phyloP scores from a whole-genome alignment of 2,888 invertebrate genomes.

The Philonicus albiceps region DNA sequence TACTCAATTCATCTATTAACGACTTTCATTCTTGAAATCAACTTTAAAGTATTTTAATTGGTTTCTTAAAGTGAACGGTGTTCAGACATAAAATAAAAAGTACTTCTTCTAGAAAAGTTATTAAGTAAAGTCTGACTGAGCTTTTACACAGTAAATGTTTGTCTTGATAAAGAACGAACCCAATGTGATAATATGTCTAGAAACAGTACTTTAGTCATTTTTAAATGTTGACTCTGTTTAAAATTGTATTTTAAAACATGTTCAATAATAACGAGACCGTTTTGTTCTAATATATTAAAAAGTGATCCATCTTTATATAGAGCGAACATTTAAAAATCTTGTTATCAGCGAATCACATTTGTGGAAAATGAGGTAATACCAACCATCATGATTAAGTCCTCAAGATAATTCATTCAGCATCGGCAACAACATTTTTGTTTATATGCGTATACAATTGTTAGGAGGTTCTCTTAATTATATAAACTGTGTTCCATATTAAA shows the following conservation, averaged over 20 bases:
- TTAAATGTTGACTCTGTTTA: background rate
- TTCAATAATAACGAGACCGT: background rate
- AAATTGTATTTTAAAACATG: background rate
- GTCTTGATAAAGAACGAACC: background rate
- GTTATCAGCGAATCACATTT: background rate
- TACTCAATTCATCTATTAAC: conserved; percentile 19
- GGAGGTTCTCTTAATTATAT: background rate
- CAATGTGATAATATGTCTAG: conserved; percentile 4
- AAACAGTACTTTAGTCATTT: background rate
- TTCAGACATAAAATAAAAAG: background rate
- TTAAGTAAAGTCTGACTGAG: background rate
- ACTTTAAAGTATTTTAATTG: conserved; percentile 23
- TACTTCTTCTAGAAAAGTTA: background rate
- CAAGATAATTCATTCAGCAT: background rate
- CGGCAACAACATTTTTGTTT: background rate
- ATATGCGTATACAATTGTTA: background rate
- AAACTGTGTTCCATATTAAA: background rate
- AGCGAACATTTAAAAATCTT: background rate
- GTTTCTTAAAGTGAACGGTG: background rate
- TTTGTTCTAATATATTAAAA: background rate
- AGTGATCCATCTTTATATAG: background rate
- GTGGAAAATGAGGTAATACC: background rate
- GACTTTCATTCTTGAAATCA: background rate
- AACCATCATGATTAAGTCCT: background rate
- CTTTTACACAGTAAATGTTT: conserved; percentile 23